Percentiles rank a stretch among this genome's conserved stretches.
Conservation (phyloP, 2,797 vertebrate species). For the Naso thynnoides region DNA sequence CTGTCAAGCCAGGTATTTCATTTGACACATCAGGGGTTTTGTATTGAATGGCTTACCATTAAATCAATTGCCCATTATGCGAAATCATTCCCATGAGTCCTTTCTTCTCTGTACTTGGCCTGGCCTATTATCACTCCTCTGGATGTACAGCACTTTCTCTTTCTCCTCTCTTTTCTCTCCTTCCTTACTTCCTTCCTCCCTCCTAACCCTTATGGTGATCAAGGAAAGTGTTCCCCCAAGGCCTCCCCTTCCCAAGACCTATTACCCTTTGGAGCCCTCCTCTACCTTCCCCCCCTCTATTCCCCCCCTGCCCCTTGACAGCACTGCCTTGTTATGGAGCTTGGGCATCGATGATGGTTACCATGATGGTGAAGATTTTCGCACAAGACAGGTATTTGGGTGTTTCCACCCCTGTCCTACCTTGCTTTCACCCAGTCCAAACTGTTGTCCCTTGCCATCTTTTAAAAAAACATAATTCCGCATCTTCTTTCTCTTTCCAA, state of each 20-base stretch:
- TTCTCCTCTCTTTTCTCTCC: slow-evolving; percentile 44
- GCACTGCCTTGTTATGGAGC: slow-evolving; percentile 81
- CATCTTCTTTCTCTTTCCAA: not conserved
- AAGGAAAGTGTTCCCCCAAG: slow-evolving; percentile 95
- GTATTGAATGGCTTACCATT: not conserved
- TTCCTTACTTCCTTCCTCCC: slow-evolving; percentile 24
- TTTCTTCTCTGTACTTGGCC: slow-evolving; percentile 69
- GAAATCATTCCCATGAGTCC: slow-evolving; percentile 56
- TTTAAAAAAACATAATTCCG: not conserved
- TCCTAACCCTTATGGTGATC: slow-evolving; percentile 50
- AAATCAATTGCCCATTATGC: slow-evolving; percentile 41
- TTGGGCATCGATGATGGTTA: slow-evolving; percentile 76
- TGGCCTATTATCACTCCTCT: slow-evolving; percentile 70
- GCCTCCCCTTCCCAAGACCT: slow-evolving; percentile 96
- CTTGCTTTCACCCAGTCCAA: not conserved
- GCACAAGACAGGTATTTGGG: slow-evolving; percentile 90
- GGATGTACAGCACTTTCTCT: slow-evolving; percentile 72
- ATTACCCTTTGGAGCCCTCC: slow-evolving; percentile 93
- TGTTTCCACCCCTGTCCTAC: slow-evolving; percentile 27
- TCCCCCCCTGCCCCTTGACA: slow-evolving; percentile 86
- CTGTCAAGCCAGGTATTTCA: not conserved
- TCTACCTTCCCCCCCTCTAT: slow-evolving; percentile 87
- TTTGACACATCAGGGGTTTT: not conserved
- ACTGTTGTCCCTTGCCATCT: not conserved
- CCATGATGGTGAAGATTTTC: slow-evolving; percentile 76